Evolutionary conservation across 23 tunicate genomes (phyloP).

Genomic region (Trididemnum clinides): DNA sequence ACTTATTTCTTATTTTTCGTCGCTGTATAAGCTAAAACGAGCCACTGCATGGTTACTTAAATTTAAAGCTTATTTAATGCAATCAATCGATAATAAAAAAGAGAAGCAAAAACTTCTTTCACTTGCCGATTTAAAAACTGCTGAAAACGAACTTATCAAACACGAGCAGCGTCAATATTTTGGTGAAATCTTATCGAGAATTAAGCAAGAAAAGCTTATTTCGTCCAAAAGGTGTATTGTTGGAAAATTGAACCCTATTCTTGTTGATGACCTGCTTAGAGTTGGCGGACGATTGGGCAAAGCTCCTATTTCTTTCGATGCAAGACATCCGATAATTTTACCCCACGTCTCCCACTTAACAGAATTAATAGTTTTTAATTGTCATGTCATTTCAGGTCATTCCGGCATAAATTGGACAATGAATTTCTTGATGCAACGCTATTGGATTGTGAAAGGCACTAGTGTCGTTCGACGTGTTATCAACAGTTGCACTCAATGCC

Average conservation of each 20-base stretch:
- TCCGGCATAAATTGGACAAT: neutral
- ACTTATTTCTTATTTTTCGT: neutral
- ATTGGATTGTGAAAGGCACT: neutral
- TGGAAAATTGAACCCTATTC: neutral
- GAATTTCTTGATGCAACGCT: neutral
- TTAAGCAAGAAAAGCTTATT: neutral
- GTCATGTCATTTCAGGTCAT: neutral
- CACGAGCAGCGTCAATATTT: neutral
- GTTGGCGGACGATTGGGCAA: constrained; percentile 12
- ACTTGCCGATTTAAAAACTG: neutral
- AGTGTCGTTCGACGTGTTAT: constrained; percentile 13
- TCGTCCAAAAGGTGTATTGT: neutral
- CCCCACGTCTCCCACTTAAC: constrained; percentile 9
- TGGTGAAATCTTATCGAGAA: neutral
- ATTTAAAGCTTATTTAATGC: neutral
- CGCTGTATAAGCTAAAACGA: neutral
- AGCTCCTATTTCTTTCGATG: neutral
- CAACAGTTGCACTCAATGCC: neutral
- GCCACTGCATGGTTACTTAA: constrained; percentile 2
- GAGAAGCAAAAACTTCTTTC: neutral
- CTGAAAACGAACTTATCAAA: constrained; percentile 7
- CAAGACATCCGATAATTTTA: neutral
- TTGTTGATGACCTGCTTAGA: neutral
- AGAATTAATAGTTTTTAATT: neutral
- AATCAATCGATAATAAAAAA: neutral